These are phyloP conservation scores for Eupelmus urozonus DNA, from an alignment of 2,888 invertebrate genomes.

Conservation along the genomic window DNA sequence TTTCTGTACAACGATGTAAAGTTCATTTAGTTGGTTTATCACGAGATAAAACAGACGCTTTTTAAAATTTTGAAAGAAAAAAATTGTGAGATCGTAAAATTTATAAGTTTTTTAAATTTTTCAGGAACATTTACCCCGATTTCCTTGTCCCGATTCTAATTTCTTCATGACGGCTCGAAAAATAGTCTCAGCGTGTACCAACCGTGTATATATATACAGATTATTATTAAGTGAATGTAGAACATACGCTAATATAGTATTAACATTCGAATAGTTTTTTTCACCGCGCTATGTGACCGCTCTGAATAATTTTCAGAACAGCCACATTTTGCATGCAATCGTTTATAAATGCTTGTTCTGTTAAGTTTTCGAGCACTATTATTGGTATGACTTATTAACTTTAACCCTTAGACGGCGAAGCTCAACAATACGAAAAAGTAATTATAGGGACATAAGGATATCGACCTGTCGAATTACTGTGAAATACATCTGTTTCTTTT, in stretches of 20 bases:
- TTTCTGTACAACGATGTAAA: constrained; percentile 21
- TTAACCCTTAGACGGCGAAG: constrained; percentile 42
- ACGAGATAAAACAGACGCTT: neutral
- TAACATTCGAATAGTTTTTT: constrained; percentile 47
- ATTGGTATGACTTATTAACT: constrained; percentile 45
- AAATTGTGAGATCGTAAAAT: constrained; percentile 8
- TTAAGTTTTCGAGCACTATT: constrained; percentile 67
- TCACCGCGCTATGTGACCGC: constrained; percentile 27
- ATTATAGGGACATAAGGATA: too few relatives aligned
- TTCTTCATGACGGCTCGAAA: constrained; percentile 45
- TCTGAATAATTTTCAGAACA: constrained; percentile 51
- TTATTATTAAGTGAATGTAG: constrained; percentile 64
- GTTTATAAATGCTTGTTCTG: constrained; percentile 67
- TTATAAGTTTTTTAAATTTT: constrained; percentile 26
- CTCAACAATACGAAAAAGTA: constrained; percentile 35
- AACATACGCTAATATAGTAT: constrained; percentile 58
- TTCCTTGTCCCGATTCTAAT: constrained; percentile 47
- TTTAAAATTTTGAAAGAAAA: constrained; percentile 14
- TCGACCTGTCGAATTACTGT: constrained; percentile 49
- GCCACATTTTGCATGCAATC: constrained; percentile 62
- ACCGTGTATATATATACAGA: constrained; percentile 64
- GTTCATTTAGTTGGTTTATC: constrained; percentile 25
- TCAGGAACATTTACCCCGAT: neutral
- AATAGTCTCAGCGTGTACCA: constrained; percentile 62
- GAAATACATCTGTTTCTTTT: constrained; percentile 7